Evolutionary conservation across 1,140 invertebrate genomes (phyloP).

Genomic region (Apocrypta bakeri): DNA sequence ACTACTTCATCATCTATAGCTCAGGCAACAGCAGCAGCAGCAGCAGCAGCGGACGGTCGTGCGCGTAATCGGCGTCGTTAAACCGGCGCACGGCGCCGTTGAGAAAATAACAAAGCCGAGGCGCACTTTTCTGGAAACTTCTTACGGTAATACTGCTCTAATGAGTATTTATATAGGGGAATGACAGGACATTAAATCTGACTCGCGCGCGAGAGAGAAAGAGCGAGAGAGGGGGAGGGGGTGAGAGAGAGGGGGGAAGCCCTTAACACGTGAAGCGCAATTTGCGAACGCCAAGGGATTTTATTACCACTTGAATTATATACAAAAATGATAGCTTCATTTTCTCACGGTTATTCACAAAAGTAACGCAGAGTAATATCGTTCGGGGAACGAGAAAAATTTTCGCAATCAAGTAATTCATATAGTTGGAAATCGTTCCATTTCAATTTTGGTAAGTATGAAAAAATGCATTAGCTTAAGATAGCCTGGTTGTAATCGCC

Average conservation of each 20-base stretch:
- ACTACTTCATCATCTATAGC: slow-evolving; percentile 59
- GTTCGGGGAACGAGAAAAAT: too few relatives aligned
- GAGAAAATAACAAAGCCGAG: slow-evolving; percentile 62
- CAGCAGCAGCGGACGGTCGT: slow-evolving; percentile 55
- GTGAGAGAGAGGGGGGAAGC: not conserved
- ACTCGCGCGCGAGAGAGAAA: not conserved
- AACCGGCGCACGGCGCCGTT: slow-evolving; percentile 51
- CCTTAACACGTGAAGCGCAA: slow-evolving; percentile 16
- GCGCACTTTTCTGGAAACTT: slow-evolving; percentile 59
- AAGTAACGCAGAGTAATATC: too few relatives aligned
- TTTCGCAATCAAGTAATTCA: too few relatives aligned
- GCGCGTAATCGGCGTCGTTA: slow-evolving; percentile 63
- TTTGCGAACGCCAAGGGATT: not conserved
- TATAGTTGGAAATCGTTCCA: too few relatives aligned
- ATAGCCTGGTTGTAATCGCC: too few relatives aligned
- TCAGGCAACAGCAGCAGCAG: slow-evolving; percentile 16
- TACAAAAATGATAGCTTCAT: slow-evolving; percentile 1
- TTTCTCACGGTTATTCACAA: not conserved
- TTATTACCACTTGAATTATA: not conserved
- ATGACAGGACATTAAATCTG: slow-evolving; percentile 13
- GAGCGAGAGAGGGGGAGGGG: too few relatives aligned
- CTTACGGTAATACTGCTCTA: slow-evolving; percentile 38
- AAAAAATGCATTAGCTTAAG: too few relatives aligned
- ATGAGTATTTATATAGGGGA: slow-evolving; percentile 26
- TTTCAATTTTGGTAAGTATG: too few relatives aligned